These are phyloP conservation scores for Epirrhoe alternata DNA, from an alignment of 2,888 invertebrate genomes.

Conservation along the genomic window DNA sequence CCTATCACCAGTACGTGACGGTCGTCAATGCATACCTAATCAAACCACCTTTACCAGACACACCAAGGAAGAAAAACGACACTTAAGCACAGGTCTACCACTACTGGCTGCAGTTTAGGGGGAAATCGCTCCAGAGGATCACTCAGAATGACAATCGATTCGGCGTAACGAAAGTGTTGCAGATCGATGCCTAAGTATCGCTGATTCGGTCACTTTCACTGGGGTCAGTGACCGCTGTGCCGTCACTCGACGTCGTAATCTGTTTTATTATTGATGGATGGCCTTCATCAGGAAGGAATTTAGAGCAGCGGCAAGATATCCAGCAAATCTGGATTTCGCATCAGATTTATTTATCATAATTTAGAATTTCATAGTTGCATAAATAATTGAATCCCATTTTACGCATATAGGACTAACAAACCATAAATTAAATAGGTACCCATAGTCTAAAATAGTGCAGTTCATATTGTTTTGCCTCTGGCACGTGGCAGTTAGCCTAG, in stretches of 20 bases:
- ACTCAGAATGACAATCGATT: conserved; percentile 74
- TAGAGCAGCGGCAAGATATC: conserved; percentile 15
- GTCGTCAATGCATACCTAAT: conserved; percentile 27
- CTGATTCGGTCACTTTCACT: conserved; percentile 75
- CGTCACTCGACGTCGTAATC: conserved; percentile 50
- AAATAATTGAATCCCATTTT: no score
- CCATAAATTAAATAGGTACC: no score
- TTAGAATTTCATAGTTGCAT: conserved; percentile 12
- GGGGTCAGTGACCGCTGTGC: conserved; percentile 58
- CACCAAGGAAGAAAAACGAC: background rate
- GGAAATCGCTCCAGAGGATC: conserved; percentile 64
- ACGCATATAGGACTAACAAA: no score
- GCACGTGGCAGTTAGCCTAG: no score
- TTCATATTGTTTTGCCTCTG: no score
- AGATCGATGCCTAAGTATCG: conserved; percentile 64
- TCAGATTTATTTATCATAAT: conserved; percentile 12
- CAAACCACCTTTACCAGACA: conserved; percentile 9
- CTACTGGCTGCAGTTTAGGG: conserved; percentile 35
- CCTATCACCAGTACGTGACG: conserved; percentile 24
- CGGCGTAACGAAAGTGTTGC: conserved; percentile 74
- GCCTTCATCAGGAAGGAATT: conserved; percentile 10
- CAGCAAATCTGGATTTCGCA: conserved; percentile 14
- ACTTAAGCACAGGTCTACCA: conserved; percentile 11
- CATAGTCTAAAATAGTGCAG: no score
- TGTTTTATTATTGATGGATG: conserved; percentile 22